Evolutionary conservation across 2,888 invertebrate species (phyloP).

Genomic region (Venusia cambrica): DNA sequence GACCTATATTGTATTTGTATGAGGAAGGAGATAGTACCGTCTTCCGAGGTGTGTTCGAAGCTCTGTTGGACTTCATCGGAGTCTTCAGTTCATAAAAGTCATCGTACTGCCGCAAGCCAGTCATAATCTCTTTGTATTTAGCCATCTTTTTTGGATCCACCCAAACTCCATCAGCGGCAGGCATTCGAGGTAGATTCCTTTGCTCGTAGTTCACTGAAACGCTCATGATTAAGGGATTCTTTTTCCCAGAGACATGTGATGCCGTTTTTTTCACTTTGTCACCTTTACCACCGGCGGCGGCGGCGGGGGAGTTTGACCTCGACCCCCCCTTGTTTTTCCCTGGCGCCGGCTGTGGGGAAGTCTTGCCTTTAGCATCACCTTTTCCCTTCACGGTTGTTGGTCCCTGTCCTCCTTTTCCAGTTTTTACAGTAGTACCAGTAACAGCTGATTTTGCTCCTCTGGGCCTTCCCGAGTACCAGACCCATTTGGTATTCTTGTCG

Average conservation of each 20-base stretch:
- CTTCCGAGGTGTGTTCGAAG: constrained; percentile 57
- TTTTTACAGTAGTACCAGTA: constrained; percentile 33
- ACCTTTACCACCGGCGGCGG: constrained; percentile 23
- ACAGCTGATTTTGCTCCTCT: constrained; percentile 40
- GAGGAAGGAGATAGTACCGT: constrained; percentile 40
- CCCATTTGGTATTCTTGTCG: constrained; percentile 67
- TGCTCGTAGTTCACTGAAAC: constrained; percentile 45
- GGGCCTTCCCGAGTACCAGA: constrained; percentile 43
- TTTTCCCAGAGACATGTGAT: constrained; percentile 36
- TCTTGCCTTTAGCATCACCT: constrained; percentile 30
- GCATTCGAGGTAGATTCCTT: constrained; percentile 23
- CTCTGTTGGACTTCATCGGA: constrained; percentile 54
- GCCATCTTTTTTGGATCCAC: constrained; percentile 48
- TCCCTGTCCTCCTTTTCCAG: constrained; percentile 18
- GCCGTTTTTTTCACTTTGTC: constrained; percentile 28
- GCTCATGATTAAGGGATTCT: constrained; percentile 51
- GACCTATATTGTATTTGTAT: constrained; percentile 29
- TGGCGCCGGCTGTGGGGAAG: constrained; percentile 19
- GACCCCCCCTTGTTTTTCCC: constrained; percentile 33
- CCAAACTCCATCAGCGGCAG: constrained; percentile 22
- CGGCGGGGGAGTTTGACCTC: constrained; percentile 20
- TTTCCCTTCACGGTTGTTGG: constrained; percentile 30
- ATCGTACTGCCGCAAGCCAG: constrained; percentile 51
- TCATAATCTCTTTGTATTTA: constrained; percentile 63
- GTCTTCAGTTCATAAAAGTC: constrained; percentile 49